These are phyloP conservation scores for Notarius quadriscutis DNA, from an alignment of 2,113 vertebrate genomes.

Conservation along the genomic window DNA sequence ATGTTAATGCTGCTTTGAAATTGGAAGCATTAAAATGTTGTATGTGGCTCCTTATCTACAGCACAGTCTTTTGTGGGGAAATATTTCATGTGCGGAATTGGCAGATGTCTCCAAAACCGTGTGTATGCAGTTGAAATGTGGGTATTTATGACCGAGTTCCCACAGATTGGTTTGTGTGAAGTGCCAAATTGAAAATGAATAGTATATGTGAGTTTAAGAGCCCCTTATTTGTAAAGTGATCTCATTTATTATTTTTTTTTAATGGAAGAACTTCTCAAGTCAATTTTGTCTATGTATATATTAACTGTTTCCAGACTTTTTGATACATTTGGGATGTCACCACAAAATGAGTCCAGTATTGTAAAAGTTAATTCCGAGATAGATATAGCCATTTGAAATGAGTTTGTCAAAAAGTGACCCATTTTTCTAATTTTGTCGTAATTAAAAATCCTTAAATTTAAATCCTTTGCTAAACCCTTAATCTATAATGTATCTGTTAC, in stretches of 20 bases:
- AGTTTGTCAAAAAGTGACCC: too few species aligned
- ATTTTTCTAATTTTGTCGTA: too few species aligned
- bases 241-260: background rate
- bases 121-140: background rate
- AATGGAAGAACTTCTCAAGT: background rate
- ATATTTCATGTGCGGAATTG: background rate
- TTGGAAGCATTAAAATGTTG: background rate
- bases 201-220: background rate
- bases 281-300: background rate
- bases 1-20: background rate
- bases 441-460: too few species aligned
- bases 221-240: background rate
- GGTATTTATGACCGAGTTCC: background rate
- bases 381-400: too few species aligned
- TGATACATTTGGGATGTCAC: background rate
- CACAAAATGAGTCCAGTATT: too few species aligned
- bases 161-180: background rate
- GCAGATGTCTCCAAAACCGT: background rate
- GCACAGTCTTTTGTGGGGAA: background rate
- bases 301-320: background rate
- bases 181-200: background rate
- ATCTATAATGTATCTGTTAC: too few species aligned
- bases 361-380: too few species aligned
- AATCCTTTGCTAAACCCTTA: too few species aligned
- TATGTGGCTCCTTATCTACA: background rate